phyloP scores from a whole-genome alignment of 2,797 vertebrate genomes.

The Galago senegalensis region DNA sequence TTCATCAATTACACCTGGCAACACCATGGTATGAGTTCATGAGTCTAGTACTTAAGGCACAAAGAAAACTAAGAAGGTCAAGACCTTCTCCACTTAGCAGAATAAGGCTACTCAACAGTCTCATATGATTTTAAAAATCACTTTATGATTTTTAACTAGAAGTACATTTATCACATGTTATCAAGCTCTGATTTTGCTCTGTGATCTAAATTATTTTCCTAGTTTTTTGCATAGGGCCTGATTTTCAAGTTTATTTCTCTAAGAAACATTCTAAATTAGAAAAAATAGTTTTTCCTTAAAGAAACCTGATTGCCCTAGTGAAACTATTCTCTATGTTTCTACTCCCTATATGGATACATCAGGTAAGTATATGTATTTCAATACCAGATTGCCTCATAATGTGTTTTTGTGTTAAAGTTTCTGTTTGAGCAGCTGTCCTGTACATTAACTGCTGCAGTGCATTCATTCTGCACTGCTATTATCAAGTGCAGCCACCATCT shows the following conservation, averaged over 20 bases:
- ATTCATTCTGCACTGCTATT: neutral
- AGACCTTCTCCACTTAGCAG: neutral
- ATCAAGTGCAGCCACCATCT: conserved; percentile 5
- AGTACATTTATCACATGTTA: neutral
- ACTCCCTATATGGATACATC: neutral
- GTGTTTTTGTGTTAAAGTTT: neutral
- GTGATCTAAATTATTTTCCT: neutral
- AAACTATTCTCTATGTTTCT: neutral
- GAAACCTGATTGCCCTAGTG: conserved; percentile 23
- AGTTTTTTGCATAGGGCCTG: neutral
- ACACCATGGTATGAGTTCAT: neutral
- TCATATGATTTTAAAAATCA: neutral
- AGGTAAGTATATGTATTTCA: neutral
- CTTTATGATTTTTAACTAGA: neutral
- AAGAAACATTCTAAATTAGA: conserved; percentile 50
- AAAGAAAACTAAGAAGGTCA: neutral
- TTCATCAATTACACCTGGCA: neutral
- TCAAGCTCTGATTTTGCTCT: conserved; percentile 18
- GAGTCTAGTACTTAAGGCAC: neutral
- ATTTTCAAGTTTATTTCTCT: conserved; percentile 43
- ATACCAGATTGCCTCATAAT: conserved; percentile 1
- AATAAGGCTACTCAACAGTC: neutral
- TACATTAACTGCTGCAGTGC: neutral
- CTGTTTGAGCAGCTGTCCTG: neutral
- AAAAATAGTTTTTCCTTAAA: neutral